Base-by-base conservation (phyloP, 2,113 vertebrate genomes). In the Xenopus borealis region DNA sequence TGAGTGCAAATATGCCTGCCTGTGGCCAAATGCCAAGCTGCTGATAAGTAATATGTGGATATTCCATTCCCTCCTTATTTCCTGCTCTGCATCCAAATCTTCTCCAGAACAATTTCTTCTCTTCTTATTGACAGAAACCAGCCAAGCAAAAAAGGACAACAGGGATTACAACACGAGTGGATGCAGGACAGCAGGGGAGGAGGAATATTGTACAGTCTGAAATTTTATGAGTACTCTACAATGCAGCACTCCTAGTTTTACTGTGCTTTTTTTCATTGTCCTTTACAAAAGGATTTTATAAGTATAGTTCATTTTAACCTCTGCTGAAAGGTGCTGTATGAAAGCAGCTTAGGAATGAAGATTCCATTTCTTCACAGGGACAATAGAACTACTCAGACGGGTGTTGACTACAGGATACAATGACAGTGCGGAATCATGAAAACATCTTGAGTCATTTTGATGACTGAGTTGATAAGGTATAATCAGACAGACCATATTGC, bases 401-500 rank as follows among this genome's bases (percentile, higher is more conserved):
- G 20, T 62, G 23, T 27, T 12, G 4, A 19, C n/a, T 62, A 10
- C 19, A 9, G 8, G 9, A 30, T 23, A 62, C 69, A 62, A 16
- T 62, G 58, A 62, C 20, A 63, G 46, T 27, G 20, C 58, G 5
- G 20, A 8, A 61, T 27, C 18, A 33, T n/a, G 27, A 30, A 45
- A 27, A 53, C 16, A 50, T 12, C 20, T 18, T 14, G 16, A 72
- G 70, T n/a, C 45, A 14, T 53, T 65, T 20, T 65, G 62, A 46
- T 64, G 71, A 72, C 61, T 53, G 11, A 50, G 27, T 57, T 12
- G 50, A 73, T 57, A 73, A 73, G 52, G 47, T 65, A 73, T 73
- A 73, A 66, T 66, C 63, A 73, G 62, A 18, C 71, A 23, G 20
- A 62, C 62, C 50, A 57, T 73, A 73, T 58, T 73, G 62, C 62